Evolutionary conservation across 2,888 invertebrate genomes (phyloP), one percentile per base, ranked within the genome.

Genomic region (Rotaria magnacalcarata): DNA sequence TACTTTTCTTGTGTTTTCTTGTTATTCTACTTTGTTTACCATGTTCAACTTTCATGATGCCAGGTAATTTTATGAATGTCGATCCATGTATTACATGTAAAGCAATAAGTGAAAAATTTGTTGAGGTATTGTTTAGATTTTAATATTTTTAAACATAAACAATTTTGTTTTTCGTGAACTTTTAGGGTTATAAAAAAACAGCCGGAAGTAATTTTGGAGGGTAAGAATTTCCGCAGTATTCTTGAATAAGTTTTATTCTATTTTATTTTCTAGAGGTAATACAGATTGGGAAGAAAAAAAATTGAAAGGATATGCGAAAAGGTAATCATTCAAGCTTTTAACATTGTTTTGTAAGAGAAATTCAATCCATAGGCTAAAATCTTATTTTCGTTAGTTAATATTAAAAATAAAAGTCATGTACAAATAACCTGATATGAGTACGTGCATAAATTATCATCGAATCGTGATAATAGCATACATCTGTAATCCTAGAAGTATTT

Each of bases 261-360:
- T 67, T 1, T 7, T 67, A 6, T 27, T 67, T 27, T 14, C 16
- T 41, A 67, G 47, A 14, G 80, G 80, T 24, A 80, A 80, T 80
- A n/a, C 80, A 21, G 80, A 80, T 80, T 80, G 80, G 80, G 80
- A 80, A 80, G 80, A 80, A 14, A 80, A 80, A 47, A 80, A 80
- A 80, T 47, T 47, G 11, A 80, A 80, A 80, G 80, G n/a, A 24
- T 80, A 80, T 47, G 47, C 80, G 14, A 80, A 80, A 80, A 80
- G 80, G 80, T 80, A 80, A 80, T 27, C 16, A 27, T 67, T 58
- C 11, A 47, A 47, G 47, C 11, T 47, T 47, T 47, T 47, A 10
- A 11, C 7, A 11, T 10, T 47, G 7, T 47, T 11, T 47, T 47
- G 7, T 47, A 11, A 47, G 4, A 47, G 11, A 10, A 47, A 47